A percentile compares a stretch with the other conserved stretches of the same genome.
phyloP scores from a whole-genome alignment of 2,888 invertebrate genomes.

The Netelia melanura region DNA sequence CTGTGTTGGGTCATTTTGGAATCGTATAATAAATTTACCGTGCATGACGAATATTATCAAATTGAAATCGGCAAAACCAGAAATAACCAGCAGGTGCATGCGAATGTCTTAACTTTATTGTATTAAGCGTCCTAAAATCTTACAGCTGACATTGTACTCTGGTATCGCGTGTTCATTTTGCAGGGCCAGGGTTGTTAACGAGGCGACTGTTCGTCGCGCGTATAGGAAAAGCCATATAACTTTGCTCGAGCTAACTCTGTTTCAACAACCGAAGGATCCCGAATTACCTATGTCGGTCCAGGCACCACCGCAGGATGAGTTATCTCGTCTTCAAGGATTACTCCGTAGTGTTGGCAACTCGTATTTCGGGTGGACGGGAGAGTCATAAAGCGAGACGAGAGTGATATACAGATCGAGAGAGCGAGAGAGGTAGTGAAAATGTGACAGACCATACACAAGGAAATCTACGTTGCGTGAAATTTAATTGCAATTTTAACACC shows the following conservation, averaged over 20 bases:
- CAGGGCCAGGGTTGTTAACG: no score
- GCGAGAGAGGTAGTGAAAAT: background rate
- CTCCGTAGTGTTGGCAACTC: background rate
- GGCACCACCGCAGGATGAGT: conserved; percentile 9
- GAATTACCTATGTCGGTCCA: background rate
- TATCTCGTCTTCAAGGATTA: conserved; percentile 31
- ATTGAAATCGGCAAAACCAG: no score
- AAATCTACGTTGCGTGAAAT: conserved; percentile 73
- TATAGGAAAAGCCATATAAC: background rate
- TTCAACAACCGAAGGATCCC: conserved; percentile 19
- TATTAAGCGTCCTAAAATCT: no score
- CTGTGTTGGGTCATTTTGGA: no score
- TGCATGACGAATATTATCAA: no score
- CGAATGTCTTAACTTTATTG: no score
- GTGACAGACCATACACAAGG: conserved; percentile 23
- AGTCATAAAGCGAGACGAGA: background rate
- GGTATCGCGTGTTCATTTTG: no score
- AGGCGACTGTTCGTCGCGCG: background rate
- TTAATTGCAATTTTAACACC: conserved; percentile 74
- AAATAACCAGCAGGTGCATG: no score
- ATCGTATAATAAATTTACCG: no score
- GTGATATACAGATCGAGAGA: background rate
- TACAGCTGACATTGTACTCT: no score
- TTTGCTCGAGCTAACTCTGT: conserved; percentile 25
- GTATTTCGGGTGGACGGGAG: background rate